Percentiles rank a stretch among this genome's conserved stretches.
These are phyloP conservation scores for Lasioglossum malachurum DNA, from an alignment of 2,888 invertebrate species.

Conservation along the genomic window DNA sequence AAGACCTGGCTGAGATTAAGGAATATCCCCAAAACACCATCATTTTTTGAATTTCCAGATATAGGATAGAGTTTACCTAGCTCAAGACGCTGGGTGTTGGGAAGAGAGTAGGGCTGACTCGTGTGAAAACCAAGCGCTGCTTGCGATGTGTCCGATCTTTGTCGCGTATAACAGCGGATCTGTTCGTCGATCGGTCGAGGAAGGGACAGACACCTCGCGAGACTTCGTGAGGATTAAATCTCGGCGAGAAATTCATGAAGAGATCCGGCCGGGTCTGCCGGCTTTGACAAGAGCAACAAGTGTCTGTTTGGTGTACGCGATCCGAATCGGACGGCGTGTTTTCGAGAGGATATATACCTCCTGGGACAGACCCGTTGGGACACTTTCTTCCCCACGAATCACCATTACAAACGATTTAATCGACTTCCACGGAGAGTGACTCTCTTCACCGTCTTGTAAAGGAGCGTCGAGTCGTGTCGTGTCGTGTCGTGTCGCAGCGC, in stretches of 20 bases:
- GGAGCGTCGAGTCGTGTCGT: neutral
- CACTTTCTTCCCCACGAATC: neutral
- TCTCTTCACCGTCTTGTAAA: neutral
- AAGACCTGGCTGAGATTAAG: too few relatives aligned
- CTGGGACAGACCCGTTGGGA: neutral
- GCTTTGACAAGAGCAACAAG: conserved; percentile 27
- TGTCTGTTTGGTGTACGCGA: conserved; percentile 17
- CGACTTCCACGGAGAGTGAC: neutral
- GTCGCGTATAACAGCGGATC: neutral
- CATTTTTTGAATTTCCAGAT: too few relatives aligned
- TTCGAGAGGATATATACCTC: neutral
- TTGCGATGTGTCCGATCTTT: too few relatives aligned
- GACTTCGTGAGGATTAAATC: neutral
- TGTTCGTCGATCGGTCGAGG: neutral
- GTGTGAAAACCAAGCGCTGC: too few relatives aligned
- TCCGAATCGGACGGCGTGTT: neutral
- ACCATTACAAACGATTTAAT: conserved; percentile 11
- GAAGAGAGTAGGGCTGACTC: too few relatives aligned
- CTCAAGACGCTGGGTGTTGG: too few relatives aligned
- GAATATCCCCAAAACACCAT: too few relatives aligned
- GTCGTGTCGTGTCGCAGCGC: neutral
- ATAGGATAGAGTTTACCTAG: too few relatives aligned
- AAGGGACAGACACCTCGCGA: neutral
- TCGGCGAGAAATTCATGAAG: neutral
- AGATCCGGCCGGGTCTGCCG: neutral